These are phyloP conservation scores for Lobophora halterata DNA, from an alignment of 2,888 invertebrate species.

Conservation along the genomic window DNA sequence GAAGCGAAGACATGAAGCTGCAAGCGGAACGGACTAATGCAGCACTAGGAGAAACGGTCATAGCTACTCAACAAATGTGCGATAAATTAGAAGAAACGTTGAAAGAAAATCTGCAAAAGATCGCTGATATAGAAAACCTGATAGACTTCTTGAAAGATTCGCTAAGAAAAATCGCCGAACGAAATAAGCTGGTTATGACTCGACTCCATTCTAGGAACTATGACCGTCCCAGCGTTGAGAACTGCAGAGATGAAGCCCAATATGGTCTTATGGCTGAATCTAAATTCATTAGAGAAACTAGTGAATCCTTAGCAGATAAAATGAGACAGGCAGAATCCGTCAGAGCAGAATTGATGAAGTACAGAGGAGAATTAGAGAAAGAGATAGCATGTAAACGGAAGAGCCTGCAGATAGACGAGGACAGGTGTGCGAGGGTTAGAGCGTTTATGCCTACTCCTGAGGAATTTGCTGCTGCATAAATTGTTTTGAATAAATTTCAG, in stretches of 20 bases:
- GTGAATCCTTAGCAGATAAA: slow-evolving; percentile 78
- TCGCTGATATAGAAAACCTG: slow-evolving; percentile 88
- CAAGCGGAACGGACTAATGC: slow-evolving; percentile 91
- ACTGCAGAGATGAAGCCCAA: slow-evolving; percentile 91
- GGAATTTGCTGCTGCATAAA: slow-evolving; percentile 79
- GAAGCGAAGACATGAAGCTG: slow-evolving; percentile 89
- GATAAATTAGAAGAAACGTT: slow-evolving; percentile 85
- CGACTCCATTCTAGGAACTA: slow-evolving; percentile 86
- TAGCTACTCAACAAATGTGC: slow-evolving; percentile 87
- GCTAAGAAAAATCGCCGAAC: slow-evolving; percentile 85
- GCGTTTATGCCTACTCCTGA: slow-evolving; percentile 85
- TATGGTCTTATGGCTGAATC: slow-evolving; percentile 87
- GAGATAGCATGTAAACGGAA: slow-evolving; percentile 87
- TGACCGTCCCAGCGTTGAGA: slow-evolving; percentile 88
- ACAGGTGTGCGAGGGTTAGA: slow-evolving; percentile 82
- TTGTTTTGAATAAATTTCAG: slow-evolving; percentile 12
- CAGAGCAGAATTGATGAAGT: slow-evolving; percentile 77
- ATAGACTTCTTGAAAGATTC: slow-evolving; percentile 85
- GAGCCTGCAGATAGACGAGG: slow-evolving; percentile 84
- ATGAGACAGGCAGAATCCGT: slow-evolving; percentile 82
- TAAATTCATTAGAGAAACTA: slow-evolving; percentile 77
- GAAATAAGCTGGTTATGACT: slow-evolving; percentile 92
- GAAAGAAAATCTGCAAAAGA: slow-evolving; percentile 85
- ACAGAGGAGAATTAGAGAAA: slow-evolving; percentile 83
- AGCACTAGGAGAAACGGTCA: slow-evolving; percentile 85